phyloP scores from a whole-genome alignment of 2,888 invertebrate species.

The Himalopsyche japonica region DNA sequence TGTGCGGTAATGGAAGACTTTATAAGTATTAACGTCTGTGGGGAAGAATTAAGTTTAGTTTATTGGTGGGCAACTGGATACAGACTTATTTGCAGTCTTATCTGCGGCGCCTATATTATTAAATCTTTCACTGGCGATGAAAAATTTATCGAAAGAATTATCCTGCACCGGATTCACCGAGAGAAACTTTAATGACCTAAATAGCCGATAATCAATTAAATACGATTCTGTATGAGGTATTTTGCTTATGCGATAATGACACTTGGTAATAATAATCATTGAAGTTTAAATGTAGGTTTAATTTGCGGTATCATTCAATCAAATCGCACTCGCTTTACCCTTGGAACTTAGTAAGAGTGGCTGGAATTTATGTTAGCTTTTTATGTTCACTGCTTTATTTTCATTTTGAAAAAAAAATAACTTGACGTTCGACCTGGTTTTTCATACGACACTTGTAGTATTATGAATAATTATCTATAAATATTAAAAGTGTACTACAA shows the following conservation, averaged over 20 bases:
- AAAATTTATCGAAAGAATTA: neutral
- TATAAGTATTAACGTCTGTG: neutral
- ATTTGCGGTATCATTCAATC: neutral
- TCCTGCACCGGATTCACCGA: neutral
- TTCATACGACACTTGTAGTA: too few relatives aligned
- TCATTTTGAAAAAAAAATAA: neutral
- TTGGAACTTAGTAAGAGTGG: neutral
- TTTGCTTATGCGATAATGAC: neutral
- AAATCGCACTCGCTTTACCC: neutral
- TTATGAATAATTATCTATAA: too few relatives aligned
- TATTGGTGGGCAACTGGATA: neutral
- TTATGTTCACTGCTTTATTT: neutral
- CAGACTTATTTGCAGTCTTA: neutral
- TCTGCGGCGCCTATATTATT: neutral
- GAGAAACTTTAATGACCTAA: neutral
- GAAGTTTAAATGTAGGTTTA: neutral
- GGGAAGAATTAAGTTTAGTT: neutral
- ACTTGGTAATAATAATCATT: neutral
- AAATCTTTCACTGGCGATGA: neutral
- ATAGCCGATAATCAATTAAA: neutral
- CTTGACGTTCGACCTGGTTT: too few relatives aligned
- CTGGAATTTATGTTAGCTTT: neutral
- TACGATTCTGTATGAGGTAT: neutral
- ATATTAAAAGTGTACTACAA: too few relatives aligned
- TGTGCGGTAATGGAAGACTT: neutral